phyloP scores from a whole-genome alignment of 2,888 invertebrate genomes.

The Drosophila aldrichi region DNA sequence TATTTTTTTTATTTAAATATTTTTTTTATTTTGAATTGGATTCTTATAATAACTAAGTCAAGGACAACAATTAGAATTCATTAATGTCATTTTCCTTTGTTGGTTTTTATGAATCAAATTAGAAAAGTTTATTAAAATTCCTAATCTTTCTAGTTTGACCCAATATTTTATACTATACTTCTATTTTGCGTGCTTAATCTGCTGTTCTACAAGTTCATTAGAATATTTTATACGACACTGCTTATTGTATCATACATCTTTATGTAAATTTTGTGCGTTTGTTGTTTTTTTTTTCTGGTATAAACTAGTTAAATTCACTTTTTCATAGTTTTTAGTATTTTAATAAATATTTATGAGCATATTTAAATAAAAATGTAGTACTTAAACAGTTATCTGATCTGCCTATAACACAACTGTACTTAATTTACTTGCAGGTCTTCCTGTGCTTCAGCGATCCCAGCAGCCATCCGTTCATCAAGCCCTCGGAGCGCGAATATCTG shows the following conservation, averaged over 20 bases:
- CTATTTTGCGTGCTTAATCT: not conserved
- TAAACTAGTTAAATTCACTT: not conserved
- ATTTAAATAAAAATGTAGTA: too few relatives aligned
- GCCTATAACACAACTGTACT: not conserved
- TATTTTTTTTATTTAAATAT: too few relatives aligned
- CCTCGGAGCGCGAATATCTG: conserved; percentile 89
- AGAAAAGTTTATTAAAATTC: too few relatives aligned
- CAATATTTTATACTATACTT: too few relatives aligned
- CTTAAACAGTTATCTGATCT: too few relatives aligned
- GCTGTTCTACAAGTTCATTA: not conserved
- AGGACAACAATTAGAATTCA: not conserved
- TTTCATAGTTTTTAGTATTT: not conserved
- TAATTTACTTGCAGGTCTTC: conserved; percentile 83
- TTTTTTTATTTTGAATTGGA: too few relatives aligned
- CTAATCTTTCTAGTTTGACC: too few relatives aligned
- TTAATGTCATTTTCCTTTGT: not conserved
- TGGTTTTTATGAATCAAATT: not conserved
- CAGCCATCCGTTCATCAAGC: conserved; percentile 91
- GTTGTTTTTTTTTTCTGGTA: too few relatives aligned
- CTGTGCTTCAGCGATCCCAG: conserved; percentile 89
- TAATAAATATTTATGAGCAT: too few relatives aligned
- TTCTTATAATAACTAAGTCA: not conserved
- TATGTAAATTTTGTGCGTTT: conserved; percentile 4
- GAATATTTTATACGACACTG: too few relatives aligned
- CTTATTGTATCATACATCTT: too few relatives aligned